phyloP scores from a whole-genome alignment of 2,888 invertebrate species.

The Harpalus rubripes region DNA sequence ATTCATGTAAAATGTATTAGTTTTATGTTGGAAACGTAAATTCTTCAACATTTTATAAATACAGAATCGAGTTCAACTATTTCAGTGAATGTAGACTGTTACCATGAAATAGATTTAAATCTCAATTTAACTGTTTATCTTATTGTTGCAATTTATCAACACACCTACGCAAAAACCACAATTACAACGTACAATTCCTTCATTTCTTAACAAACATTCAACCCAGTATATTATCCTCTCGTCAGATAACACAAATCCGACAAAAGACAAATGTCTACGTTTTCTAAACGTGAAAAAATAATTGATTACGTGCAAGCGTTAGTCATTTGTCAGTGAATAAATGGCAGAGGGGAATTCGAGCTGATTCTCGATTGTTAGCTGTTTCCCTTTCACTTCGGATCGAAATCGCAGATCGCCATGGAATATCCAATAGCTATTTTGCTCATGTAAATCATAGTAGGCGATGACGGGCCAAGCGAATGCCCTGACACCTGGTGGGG shows the following conservation, averaged over 20 bases:
- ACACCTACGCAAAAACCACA: slow-evolving; percentile 6
- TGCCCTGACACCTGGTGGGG: slow-evolving; percentile 13
- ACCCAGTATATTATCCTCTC: slow-evolving; percentile 12
- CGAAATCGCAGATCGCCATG: neutral
- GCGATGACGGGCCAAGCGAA: neutral
- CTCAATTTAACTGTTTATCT: slow-evolving; percentile 2
- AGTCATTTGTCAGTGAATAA: slow-evolving; percentile 58
- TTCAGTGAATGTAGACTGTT: neutral
- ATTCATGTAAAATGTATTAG: neutral
- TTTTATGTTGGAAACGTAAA: neutral
- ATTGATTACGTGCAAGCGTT: slow-evolving; percentile 49
- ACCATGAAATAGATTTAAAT: slow-evolving; percentile 7
- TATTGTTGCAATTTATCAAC: slow-evolving; percentile 27
- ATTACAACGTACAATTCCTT: neutral
- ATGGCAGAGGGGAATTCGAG: slow-evolving; percentile 47
- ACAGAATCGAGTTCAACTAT: neutral
- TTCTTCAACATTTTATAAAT: too few species aligned
- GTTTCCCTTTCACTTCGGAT: slow-evolving; percentile 47
- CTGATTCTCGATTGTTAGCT: slow-evolving; percentile 16
- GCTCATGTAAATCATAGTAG: slow-evolving; percentile 22
- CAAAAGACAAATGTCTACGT: slow-evolving; percentile 24
- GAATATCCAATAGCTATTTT: neutral
- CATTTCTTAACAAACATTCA: slow-evolving; percentile 19
- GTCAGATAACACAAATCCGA: slow-evolving; percentile 28
- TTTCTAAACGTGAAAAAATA: slow-evolving; percentile 52